Evolutionary conservation across 2,113 vertebrate species (phyloP), one percentile per base, ranked within the genome.

Genomic region (Hucho hucho): DNA sequence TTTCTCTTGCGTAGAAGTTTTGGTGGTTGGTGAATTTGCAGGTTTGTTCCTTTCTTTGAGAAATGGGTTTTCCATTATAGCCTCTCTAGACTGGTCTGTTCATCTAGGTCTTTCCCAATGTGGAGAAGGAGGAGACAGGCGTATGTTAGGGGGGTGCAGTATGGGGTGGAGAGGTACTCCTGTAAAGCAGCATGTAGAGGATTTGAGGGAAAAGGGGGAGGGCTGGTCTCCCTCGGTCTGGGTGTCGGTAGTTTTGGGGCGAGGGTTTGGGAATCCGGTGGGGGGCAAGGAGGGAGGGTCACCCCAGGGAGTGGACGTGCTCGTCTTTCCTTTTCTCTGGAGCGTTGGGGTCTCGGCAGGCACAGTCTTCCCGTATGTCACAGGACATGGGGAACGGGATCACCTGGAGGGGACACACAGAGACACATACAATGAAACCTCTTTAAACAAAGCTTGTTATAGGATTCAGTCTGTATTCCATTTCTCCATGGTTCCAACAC

Each of bases 381-480:
- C 98, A 99, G 77, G 96, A 97, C 94, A 96, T 96, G 59, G 97
- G 97, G 82, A 99, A 99, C 0, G 96, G 97, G 65, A 96, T 96
- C 85, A 99, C 97, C 98, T 99, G 83, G 25, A 69, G 7, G 81
- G 46, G n/a, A 85, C 16, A 66, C 46, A 75, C 24, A 73, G 59
- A 75, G 46, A 53, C 56, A 53, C 25, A 74, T 75, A 82, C 29
- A 88, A 79, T 77, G 85, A 82, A 83, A 82, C 63, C 4, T 53
- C 16, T 53, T 5, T 18, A 53, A 53, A 53, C 16, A 53, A 53
- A 53, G 16, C 49, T 53, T 53, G 49, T 18, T 53, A 1, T 53
- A 53, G 12, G 47, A 53, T 16, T 53, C 47, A 53, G 49, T 53
- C 49, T 14, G 49, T 53, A 53, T 53, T 53, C 12, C 12, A 53